Conservation (phyloP, 2,797 vertebrate species). For the Cottoperca gobio region DNA sequence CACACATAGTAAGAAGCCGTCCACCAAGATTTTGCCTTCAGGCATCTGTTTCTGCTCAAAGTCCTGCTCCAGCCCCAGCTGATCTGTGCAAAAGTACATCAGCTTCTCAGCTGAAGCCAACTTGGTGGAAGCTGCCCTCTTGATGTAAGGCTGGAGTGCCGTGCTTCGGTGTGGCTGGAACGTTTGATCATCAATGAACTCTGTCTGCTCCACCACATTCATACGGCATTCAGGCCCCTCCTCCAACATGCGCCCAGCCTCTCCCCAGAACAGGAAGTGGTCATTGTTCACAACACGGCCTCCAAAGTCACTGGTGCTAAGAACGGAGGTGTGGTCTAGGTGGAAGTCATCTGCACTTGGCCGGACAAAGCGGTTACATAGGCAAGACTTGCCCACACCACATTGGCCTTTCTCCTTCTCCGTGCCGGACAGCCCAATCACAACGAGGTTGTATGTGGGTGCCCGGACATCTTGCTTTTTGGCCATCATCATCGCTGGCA, state of each 20-base stretch:
- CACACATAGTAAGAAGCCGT: constrained; percentile 94
- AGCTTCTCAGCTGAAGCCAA: constrained; percentile 97
- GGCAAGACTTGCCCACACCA: constrained; percentile 97
- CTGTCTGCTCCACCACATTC: constrained; percentile 98
- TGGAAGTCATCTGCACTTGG: constrained; percentile 96
- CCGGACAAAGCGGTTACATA: constrained; percentile 96
- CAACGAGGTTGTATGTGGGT: constrained; percentile 96
- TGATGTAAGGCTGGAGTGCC: constrained; percentile 97
- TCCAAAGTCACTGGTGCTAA: constrained; percentile 99
- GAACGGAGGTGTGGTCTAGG: constrained; percentile 97
- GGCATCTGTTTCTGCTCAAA: constrained; percentile 99
- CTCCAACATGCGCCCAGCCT: constrained; percentile 89
- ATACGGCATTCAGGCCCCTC: constrained; percentile 92
- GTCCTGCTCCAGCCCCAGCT: constrained; percentile 98
- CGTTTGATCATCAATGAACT: constrained; percentile 98
- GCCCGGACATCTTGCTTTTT: constrained; percentile 97
- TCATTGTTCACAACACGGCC: constrained; percentile 98
- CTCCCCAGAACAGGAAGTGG: constrained; percentile 99
- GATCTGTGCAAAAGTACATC: constrained; percentile 99
- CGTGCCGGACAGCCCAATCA: constrained; percentile 96
- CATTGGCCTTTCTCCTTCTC: constrained; percentile 99
- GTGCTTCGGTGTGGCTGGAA: constrained; percentile 98
- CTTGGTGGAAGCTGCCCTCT: constrained; percentile 94
- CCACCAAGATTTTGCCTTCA: constrained; percentile 94
- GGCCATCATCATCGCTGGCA: constrained; percentile 93